Base-by-base conservation (phyloP, 2,797 vertebrate species). In the Myotis findleyi region DNA sequence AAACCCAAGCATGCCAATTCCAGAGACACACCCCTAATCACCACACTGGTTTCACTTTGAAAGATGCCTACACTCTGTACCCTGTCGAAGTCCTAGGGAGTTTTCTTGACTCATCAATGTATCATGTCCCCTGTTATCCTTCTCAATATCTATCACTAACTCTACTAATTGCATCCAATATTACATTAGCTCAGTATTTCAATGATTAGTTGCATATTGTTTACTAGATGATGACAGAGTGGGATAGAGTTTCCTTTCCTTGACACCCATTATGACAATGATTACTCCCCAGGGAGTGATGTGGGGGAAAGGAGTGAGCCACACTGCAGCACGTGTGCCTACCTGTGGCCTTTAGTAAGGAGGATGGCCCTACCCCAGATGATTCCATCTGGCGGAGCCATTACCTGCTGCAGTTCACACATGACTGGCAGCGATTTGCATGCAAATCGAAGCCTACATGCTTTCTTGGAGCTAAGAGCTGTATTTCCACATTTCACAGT, bases 371-470 rank as follows among this genome's bases (percentile, higher is more conserved):
- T 96, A 89, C 98, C 98, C 98, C 97, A 98, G 98, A 98, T 98
- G 98, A 98, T 98, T 98, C 98, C 98, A 98, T 98, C 98, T 98
- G 98, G 98, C 98, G 98, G 97, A 98, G 98, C 97, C 91, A 79
- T 96, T 98, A 98, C 98, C 98, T 98, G 98, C 98, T 97, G 97
- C 97, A 98, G 97, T 98, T 99, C 98, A 98, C 98, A 98, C 98
- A 98, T 98, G 98, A 98, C 98, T 98, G 97, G 98, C 98, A 98
- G 95, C 89, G 93, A 98, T 99, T 98, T 99, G 98, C 98, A 99
- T 98, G 98, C 98, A 98, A 98, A 98, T 98, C 98, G 98, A 98
- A 98, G 97, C 97, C 98, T 98, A 98, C 98, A 97, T 97, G 98
- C 98, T 97, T 98, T 98, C 97, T 97, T 97, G 97, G 97, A 98